A percentile compares a stretch with the other conserved stretches of the same genome.
phyloP scores from a whole-genome alignment of 1,140 invertebrate genomes.

The Antheraea pernyi region DNA sequence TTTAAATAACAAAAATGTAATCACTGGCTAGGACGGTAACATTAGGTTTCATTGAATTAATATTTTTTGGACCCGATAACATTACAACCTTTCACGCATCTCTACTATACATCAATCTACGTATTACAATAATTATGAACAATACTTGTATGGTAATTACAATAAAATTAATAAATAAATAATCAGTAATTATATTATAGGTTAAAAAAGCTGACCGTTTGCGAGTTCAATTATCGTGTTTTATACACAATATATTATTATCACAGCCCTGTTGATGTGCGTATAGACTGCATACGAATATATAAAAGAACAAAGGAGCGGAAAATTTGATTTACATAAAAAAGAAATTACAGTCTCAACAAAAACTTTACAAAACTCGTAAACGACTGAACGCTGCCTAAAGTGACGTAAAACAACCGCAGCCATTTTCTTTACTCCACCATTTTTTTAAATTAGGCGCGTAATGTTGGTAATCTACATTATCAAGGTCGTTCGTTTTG shows the following conservation, averaged over 20 bases:
- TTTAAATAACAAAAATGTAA: slow-evolving; percentile 17
- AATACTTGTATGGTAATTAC: slow-evolving; percentile 72
- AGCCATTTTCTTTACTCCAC: slow-evolving; percentile 15
- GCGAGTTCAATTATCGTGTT: slow-evolving; percentile 41
- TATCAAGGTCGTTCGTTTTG: neutral
- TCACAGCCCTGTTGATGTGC: slow-evolving; percentile 76
- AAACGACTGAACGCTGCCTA: slow-evolving; percentile 36
- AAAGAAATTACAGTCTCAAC: neutral
- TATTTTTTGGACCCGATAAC: slow-evolving; percentile 58
- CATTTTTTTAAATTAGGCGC: slow-evolving; percentile 10
- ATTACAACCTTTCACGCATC: slow-evolving; percentile 46
- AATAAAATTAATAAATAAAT: slow-evolving; percentile 38
- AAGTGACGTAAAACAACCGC: slow-evolving; percentile 36
- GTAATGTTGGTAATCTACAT: neutral
- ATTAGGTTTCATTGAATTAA: slow-evolving; percentile 31
- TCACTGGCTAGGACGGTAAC: slow-evolving; percentile 68
- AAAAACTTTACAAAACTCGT: slow-evolving; percentile 36
- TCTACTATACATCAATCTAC: slow-evolving; percentile 55
- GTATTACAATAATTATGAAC: slow-evolving; percentile 42
- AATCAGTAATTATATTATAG: slow-evolving; percentile 19
- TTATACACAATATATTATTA: slow-evolving; percentile 48
- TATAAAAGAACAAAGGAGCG: neutral
- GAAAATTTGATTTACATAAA: neutral
- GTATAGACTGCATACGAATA: slow-evolving; percentile 17
- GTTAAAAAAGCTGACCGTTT: slow-evolving; percentile 48